Base-by-base conservation (phyloP, 2,888 invertebrate genomes). In the Amphipoea lucens region DNA sequence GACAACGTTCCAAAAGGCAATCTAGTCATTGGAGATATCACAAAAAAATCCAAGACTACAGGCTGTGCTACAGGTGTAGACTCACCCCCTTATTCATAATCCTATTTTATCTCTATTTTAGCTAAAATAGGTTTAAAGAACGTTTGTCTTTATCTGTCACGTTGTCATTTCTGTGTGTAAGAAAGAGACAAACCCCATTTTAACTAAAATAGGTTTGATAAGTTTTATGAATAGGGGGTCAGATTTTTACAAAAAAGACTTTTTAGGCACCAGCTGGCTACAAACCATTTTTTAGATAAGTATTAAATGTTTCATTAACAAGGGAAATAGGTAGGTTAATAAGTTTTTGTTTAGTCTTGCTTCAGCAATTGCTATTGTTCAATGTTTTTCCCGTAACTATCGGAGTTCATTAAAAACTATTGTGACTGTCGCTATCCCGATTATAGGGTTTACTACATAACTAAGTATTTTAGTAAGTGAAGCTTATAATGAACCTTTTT, bases 351-450 rank as follows among this genome's bases (percentile, higher is more conserved):
- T 75, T 79, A 81, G 84, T 79, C 82, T 85, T 89, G 87, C 79
- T 79, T 76, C 82, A 90, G 93, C 91, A 93, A 92, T 92, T 89
- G 90, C 89, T 78, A 92, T 92, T 92, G 91, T 92, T 89, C 82
- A 66, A 84, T 71, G 79, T 87, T 91, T 92, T 90, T 89, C 85
- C 89, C 83, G 85, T 78, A 74, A 23, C 20, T 66, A 78, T 73
- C 40, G 4, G 68, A 82, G 81, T 81, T 84, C 79, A 89, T 88
- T 81, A 67, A 82, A 80, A 82, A 40, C 42, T 40, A 81, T 66
- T 67, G 57, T 70, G 17, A n/a, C 67, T 63, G 71, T 75, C 54
- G 67, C 67, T 40, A 71, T 75, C 42, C 45, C 60, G 60, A 66
- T 20, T 51, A 51, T 29, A 74, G 57, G 36, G n/a, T 12, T 69